Percentiles rank a stretch among this genome's conserved stretches.
Conservation (phyloP, 2,888 invertebrate species). For the Mantis religiosa region DNA sequence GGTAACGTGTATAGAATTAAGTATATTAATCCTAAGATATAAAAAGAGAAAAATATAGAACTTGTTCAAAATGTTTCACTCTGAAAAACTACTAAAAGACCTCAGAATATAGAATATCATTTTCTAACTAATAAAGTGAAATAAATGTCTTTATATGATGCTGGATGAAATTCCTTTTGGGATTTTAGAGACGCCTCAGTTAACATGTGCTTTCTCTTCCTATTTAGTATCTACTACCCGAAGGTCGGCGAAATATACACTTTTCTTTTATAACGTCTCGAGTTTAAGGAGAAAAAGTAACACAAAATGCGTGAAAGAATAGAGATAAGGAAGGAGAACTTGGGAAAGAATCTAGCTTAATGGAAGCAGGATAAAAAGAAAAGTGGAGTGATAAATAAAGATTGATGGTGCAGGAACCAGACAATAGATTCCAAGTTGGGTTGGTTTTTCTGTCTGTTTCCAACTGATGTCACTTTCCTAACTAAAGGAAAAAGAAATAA, state of each 20-base stretch:
- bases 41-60: too few relatives aligned
- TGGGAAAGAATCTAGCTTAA: constrained; percentile 13
- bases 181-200: too few relatives aligned
- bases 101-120: too few relatives aligned
- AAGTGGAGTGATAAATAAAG: constrained; percentile 15
- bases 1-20: too few relatives aligned
- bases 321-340: not conserved
- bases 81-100: too few relatives aligned
- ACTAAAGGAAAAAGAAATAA: not conserved
- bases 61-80: too few relatives aligned
- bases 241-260: not conserved
- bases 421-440: not conserved
- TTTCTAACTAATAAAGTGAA: too few relatives aligned
- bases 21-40: too few relatives aligned
- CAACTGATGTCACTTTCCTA: not conserved
- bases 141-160: too few relatives aligned
- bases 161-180: too few relatives aligned
- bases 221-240: too few relatives aligned
- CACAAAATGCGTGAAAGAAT: not conserved
- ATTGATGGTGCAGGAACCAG: constrained; percentile 13
- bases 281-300: not conserved
- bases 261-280: not conserved
- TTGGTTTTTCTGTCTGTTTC: not conserved
- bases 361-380: constrained; percentile 7
- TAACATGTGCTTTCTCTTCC: too few relatives aligned